These are phyloP conservation scores for Tinea semifulvella DNA, from an alignment of 2,888 invertebrate species.

Conservation along the genomic window DNA sequence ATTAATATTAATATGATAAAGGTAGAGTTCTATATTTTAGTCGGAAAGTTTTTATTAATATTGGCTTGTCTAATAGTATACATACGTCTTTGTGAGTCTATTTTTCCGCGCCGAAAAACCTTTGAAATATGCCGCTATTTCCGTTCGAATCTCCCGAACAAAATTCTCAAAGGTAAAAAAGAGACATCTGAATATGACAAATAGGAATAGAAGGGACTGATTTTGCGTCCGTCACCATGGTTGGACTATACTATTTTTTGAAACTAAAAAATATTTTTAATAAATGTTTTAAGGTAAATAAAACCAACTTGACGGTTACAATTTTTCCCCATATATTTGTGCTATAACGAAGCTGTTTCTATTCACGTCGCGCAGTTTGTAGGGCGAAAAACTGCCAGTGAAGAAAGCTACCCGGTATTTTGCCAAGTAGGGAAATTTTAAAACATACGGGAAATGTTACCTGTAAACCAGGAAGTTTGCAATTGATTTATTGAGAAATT, in stretches of 20 bases:
- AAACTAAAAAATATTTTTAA: too few species aligned
- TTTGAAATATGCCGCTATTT: conserved; percentile 11
- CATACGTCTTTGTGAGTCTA: too few species aligned
- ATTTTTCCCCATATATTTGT: too few species aligned
- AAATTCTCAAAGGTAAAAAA: conserved; percentile 11
- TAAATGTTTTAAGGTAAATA: too few species aligned
- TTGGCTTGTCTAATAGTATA: too few species aligned
- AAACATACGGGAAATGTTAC: background rate
- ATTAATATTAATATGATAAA: too few species aligned
- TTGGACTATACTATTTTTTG: too few species aligned
- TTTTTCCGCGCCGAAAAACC: conserved; percentile 10
- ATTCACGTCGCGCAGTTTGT: conserved; percentile 4
- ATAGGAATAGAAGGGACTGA: conserved; percentile 6
- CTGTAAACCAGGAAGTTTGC: too few species aligned
- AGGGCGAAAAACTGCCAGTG: conserved; percentile 2
- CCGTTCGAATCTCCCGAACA: conserved; percentile 8
- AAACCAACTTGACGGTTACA: too few species aligned
- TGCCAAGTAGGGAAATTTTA: background rate
- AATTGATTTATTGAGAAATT: too few species aligned
- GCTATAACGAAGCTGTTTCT: conserved; percentile 1
- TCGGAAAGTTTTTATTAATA: too few species aligned
- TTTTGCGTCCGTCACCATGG: background rate
- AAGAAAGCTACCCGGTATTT: conserved; percentile 3
- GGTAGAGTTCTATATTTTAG: too few species aligned
- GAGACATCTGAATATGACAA: conserved; percentile 12